Evolutionary conservation across 2,888 invertebrate genomes (phyloP).

Genomic region (Lasioglossum leucozonium): DNA sequence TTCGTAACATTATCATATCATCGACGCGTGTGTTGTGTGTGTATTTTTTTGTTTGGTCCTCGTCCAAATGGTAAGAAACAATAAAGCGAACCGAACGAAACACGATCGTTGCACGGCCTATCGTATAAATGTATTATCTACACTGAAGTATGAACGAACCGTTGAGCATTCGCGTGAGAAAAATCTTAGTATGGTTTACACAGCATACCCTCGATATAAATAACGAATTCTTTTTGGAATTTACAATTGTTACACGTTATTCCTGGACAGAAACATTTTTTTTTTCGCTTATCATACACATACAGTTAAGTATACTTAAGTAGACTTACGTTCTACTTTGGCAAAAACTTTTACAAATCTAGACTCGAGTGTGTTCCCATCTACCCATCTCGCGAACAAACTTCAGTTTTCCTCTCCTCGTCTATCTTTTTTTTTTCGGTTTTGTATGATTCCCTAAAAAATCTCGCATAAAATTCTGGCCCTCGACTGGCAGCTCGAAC

Average conservation of each 20-base stretch:
- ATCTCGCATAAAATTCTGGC: slow-evolving; percentile 68
- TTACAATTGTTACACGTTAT: slow-evolving; percentile 74
- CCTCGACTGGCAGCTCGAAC: slow-evolving; percentile 67
- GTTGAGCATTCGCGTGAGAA: slow-evolving; percentile 54
- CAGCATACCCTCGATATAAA: slow-evolving; percentile 64
- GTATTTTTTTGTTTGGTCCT: slow-evolving; percentile 69
- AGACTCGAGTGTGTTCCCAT: slow-evolving; percentile 53
- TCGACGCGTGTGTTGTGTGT: neutral
- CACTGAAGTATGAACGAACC: slow-evolving; percentile 53
- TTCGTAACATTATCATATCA: neutral
- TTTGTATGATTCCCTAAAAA: slow-evolving; percentile 53
- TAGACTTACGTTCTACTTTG: slow-evolving; percentile 79
- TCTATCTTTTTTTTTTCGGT: slow-evolving; percentile 42
- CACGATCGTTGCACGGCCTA: slow-evolving; percentile 22
- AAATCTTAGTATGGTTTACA: slow-evolving; percentile 50
- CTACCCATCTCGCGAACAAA: neutral
- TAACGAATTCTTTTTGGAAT: slow-evolving; percentile 65
- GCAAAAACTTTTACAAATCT: slow-evolving; percentile 77
- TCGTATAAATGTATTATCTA: slow-evolving; percentile 35
- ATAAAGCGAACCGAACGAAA: slow-evolving; percentile 53
- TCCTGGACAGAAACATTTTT: slow-evolving; percentile 43
- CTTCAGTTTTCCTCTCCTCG: neutral
- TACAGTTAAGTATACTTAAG: slow-evolving; percentile 75
- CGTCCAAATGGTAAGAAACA: slow-evolving; percentile 62
- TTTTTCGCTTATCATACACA: slow-evolving; percentile 67